Conservation (phyloP, 2,888 invertebrate genomes). For the Pristionchus arcanus region DNA sequence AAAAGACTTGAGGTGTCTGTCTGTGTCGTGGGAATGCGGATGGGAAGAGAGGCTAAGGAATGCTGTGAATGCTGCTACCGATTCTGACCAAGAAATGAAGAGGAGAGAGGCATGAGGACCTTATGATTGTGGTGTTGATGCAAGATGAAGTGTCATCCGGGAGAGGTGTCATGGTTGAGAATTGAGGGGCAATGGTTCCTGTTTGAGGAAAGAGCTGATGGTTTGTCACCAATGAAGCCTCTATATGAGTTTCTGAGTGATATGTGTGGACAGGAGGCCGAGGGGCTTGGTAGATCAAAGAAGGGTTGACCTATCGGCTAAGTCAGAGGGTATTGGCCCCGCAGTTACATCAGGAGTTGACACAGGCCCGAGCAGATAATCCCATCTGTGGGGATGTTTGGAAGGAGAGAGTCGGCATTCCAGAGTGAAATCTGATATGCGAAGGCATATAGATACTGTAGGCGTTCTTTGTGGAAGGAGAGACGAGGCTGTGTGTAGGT, state of each 20-base stretch:
- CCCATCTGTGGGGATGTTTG: constrained; percentile 19
- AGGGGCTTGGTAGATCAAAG: constrained; percentile 34
- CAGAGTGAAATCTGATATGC: constrained; percentile 40
- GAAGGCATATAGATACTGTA: constrained; percentile 5
- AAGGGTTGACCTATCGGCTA: neutral
- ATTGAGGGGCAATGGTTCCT: neutral
- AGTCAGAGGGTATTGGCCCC: constrained; percentile 10
- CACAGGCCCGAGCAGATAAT: constrained; percentile 1
- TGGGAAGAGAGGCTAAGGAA: neutral
- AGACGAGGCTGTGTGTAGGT: neutral
- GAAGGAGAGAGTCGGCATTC: constrained; percentile 20
- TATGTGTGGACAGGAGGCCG: neutral
- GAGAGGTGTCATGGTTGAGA: neutral
- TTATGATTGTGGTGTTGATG: neutral
- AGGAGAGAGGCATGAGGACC: neutral
- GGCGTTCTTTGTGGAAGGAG: neutral
- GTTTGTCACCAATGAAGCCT: neutral
- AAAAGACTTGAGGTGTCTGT: neutral
- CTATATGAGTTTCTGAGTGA: neutral
- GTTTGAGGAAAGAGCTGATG: neutral
- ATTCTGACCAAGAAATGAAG: neutral
- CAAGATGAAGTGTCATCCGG: constrained; percentile 8
- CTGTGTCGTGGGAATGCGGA: constrained; percentile 13
- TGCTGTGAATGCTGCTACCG: neutral
- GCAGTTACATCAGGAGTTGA: constrained; percentile 30